These are phyloP conservation scores for Heliocidaris erythrogramma DNA, from an alignment of 35 echinoderm and acorn worm species.

Conservation along the genomic window DNA sequence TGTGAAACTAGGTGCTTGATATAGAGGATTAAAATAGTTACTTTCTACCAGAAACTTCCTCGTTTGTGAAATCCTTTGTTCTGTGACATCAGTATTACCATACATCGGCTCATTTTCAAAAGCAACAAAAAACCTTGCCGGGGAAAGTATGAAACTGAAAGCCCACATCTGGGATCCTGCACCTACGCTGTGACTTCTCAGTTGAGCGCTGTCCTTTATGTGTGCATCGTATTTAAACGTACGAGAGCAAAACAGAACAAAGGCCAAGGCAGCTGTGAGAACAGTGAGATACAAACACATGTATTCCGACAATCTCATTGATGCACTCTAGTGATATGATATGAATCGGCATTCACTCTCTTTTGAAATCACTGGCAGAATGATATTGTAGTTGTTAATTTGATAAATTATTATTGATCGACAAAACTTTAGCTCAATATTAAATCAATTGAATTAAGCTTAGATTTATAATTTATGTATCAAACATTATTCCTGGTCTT, in stretches of 20 bases:
- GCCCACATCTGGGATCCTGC: background rate
- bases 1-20: background rate
- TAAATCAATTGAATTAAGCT: no score
- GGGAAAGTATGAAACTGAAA: background rate
- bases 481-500: no score
- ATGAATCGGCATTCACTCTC: background rate
- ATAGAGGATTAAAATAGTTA: background rate
- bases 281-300: background rate
- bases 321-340: background rate
- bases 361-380: background rate
- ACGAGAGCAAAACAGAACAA: background rate
- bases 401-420: background rate
- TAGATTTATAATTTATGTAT: no score
- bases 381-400: background rate
- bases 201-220: background rate
- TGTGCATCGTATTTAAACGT: background rate
- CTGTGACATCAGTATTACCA: background rate
- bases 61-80: background rate
- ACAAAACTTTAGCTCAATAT: no score
- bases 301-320: background rate
- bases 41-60: slow-evolving; percentile 2
- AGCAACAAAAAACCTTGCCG: background rate
- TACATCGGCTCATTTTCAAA: background rate
- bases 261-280: background rate
- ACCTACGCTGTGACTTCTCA: background rate